A percentile compares a stretch with the other conserved stretches of the same genome.
Evolutionary conservation across 2,797 vertebrate species (phyloP).

Genomic region (Spea hammondii): DNA sequence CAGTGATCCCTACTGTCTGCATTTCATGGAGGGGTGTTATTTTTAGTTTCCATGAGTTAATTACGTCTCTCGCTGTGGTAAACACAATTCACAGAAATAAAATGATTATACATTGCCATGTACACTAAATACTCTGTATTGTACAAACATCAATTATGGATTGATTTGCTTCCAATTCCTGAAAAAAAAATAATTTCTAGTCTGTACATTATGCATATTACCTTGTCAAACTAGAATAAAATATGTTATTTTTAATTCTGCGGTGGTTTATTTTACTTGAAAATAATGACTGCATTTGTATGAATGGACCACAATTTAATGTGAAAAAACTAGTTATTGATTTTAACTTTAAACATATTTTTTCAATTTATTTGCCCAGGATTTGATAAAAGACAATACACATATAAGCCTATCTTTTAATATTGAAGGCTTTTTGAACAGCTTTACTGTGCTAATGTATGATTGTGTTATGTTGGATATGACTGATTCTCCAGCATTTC

Average conservation of each 20-base stretch:
- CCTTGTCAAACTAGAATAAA: neutral
- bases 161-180: conserved; percentile 19
- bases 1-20: neutral
- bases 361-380: no score
- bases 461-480: no score
- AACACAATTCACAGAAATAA: conserved; percentile 25
- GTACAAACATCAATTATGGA: conserved; percentile 12
- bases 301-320: no score
- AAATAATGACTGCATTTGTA: no score
- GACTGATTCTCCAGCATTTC: no score
- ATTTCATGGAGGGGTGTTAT: conserved; percentile 3
- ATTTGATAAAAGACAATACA: no score
- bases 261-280: no score
- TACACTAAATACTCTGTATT: conserved; percentile 18
- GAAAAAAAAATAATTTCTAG: conserved; percentile 2
- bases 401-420: no score
- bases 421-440: no score
- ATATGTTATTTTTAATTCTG: neutral
- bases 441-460: no score
- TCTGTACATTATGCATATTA: conserved; percentile 9
- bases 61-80: conserved; percentile 26
- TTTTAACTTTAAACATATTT: no score
- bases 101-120: conserved; percentile 26
- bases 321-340: no score
- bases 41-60: conserved; percentile 15